Evolutionary conservation across 2,888 invertebrate genomes (phyloP), one percentile per base, ranked within the genome.

Genomic region (Hirtodrosophila duncani): DNA sequence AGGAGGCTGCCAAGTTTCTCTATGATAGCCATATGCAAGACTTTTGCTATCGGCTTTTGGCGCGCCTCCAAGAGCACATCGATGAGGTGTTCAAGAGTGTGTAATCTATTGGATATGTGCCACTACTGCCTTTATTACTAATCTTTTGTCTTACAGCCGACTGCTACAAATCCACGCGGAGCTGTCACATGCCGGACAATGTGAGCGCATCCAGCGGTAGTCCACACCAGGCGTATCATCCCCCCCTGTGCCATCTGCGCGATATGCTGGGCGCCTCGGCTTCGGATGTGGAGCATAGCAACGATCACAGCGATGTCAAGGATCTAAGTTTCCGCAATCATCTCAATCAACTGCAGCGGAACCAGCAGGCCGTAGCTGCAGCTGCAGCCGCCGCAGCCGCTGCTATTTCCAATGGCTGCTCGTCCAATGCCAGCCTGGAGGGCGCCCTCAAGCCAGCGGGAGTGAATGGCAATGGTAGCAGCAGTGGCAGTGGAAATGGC

Each of bases 1-100:
- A 94, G 41, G 97, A 98, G 86, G 92, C 94, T 1, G 92, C 97
- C 88, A 91, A 95, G 69, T 98, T 94, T 86, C 91, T 98, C 37
- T 93, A 94, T 13, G 96, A 97, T 81, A 91, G 92, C 5, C 92
- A 92, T 84, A 93, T 91, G n/a, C 96, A 97, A 82, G 91, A 92
- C 0, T 88, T 96, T 17, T 96, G 95, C 83, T 90, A 92, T 41
- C 92, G 95, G 59, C 88, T 98, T 18, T 89, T 95, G 42, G 90
- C 91, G 34, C 97, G 97, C 82, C 89, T 97, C 63, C 94, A 95
- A 83, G 92, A 93, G 72, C 95, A 96, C 82, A 93, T 93, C 81
- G 94, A 95, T 31, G 86, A 87, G 55, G 82, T 89, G 42, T 87
- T 88, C 55, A 91, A 91, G 87, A 89, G 91, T 91, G 70, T 71